These are phyloP conservation scores for Lasioglossum malachurum DNA, from an alignment of 2,888 invertebrate species.

Conservation along the genomic window DNA sequence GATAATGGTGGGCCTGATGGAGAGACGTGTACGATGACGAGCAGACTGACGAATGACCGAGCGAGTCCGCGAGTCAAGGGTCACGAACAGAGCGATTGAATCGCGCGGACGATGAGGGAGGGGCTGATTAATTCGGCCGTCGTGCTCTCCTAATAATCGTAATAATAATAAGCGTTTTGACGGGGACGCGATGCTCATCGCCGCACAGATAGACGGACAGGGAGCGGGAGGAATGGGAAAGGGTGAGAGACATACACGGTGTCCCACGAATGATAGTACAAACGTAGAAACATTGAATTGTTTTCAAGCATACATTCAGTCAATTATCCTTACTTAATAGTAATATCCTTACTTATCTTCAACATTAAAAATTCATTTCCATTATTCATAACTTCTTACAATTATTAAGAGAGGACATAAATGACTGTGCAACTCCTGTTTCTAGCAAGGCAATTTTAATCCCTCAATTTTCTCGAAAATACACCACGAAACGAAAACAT, in stretches of 20 bases:
- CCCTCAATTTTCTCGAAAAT: too few species aligned
- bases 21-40: background rate
- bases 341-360: background rate
- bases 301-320: background rate
- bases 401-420: too few species aligned
- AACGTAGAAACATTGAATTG: background rate
- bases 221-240: background rate
- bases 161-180: constrained; percentile 42
- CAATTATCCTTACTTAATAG: too few species aligned
- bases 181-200: constrained; percentile 34
- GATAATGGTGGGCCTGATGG: background rate
- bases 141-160: constrained; percentile 30
- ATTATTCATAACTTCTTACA: too few species aligned
- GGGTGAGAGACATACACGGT: background rate
- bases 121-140: constrained; percentile 22
- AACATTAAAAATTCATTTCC: too few species aligned
- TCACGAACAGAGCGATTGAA: background rate
- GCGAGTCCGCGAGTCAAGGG: background rate
- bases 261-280: background rate
- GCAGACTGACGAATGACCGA: constrained; percentile 2
- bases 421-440: too few species aligned
- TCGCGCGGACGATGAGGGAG: background rate
- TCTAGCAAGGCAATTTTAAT: too few species aligned
- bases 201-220: background rate
- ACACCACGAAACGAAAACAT: background rate